phyloP scores from a whole-genome alignment of 2,888 invertebrate species.

The Scrobipalpa costella region DNA sequence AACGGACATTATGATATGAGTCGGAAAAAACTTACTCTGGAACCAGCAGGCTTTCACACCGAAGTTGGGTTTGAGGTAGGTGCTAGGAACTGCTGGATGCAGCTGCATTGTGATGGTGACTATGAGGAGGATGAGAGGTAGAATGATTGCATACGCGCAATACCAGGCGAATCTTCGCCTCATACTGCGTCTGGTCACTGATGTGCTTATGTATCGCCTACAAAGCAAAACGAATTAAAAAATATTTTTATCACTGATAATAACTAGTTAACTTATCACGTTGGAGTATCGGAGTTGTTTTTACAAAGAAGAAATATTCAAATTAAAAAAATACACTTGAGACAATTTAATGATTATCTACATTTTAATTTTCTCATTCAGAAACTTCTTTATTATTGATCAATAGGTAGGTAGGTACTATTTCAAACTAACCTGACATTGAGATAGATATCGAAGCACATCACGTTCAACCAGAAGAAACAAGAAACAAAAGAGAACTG shows the following conservation, averaged over 20 bases:
- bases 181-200: constrained; percentile 69
- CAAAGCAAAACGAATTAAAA: too few relatives aligned
- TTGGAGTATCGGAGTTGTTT: too few relatives aligned
- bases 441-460: constrained; percentile 84
- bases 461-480: constrained; percentile 85
- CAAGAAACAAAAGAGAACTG: constrained; percentile 84
- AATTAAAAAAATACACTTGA: too few relatives aligned
- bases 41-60: constrained; percentile 83
- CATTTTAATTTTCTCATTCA: too few relatives aligned
- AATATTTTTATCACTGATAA: too few relatives aligned
- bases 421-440: constrained; percentile 73
- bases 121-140: constrained; percentile 75
- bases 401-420: background rate
- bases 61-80: constrained; percentile 81
- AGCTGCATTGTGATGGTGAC: constrained; percentile 82
- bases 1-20: too few relatives aligned
- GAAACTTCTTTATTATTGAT: too few relatives aligned
- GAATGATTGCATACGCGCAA: constrained; percentile 79
- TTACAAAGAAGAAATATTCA: too few relatives aligned
- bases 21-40: constrained; percentile 81
- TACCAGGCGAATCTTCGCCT: constrained; percentile 79
- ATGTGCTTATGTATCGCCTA: constrained; percentile 66
- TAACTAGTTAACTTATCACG: too few relatives aligned
- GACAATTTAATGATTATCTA: too few relatives aligned
- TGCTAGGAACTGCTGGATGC: constrained; percentile 81